Evolutionary conservation across 2,113 vertebrate genomes (phyloP).

Genomic region (Glaucidium brasilianum): DNA sequence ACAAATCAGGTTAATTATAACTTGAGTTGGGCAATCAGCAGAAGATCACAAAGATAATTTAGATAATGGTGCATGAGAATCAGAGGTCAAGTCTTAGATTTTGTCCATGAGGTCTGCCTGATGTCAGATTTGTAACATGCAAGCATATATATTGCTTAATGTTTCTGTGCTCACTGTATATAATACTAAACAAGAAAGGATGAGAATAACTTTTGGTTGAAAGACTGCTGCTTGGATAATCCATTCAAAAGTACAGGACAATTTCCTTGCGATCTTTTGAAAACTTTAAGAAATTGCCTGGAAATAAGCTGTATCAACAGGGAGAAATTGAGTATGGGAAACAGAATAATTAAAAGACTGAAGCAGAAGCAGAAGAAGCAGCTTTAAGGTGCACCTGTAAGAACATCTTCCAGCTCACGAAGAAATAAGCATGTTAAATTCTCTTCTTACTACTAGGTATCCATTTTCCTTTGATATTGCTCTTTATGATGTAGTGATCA

Average conservation of each 20-base stretch:
- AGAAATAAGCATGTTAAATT: neutral
- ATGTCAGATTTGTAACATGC: neutral
- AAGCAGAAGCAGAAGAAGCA: neutral
- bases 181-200: neutral
- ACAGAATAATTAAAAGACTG: neutral
- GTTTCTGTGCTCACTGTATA: neutral
- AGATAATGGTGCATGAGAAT: neutral
- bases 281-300: neutral
- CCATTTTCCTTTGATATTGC: neutral
- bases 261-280: neutral
- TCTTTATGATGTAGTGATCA: neutral
- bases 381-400: neutral
- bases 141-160: neutral
- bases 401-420: neutral
- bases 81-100: neutral
- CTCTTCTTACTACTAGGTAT: neutral
- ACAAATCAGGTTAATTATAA: neutral
- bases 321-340: neutral
- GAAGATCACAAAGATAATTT: neutral
- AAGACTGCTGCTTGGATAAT: neutral
- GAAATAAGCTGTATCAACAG: neutral
- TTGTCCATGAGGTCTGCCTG: neutral
- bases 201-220: neutral
- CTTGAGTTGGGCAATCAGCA: neutral
- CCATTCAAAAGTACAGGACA: neutral